These are phyloP conservation scores for Marmota flaviventris DNA, from an alignment of 2,113 vertebrate species.

Conservation along the genomic window DNA sequence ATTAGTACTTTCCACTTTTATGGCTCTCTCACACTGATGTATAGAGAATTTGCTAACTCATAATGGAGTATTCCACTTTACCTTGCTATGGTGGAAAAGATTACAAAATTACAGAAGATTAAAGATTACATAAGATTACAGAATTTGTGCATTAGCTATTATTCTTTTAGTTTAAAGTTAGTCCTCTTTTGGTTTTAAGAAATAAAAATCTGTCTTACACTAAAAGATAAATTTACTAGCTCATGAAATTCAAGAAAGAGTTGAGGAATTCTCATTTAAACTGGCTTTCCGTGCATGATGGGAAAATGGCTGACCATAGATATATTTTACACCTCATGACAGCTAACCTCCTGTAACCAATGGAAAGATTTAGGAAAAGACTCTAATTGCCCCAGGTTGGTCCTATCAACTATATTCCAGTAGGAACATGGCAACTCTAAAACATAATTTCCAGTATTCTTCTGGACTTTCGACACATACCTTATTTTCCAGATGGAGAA, in stretches of 20 bases:
- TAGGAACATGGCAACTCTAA: not conserved
- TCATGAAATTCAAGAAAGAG: not conserved
- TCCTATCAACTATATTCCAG: not conserved
- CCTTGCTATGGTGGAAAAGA: not conserved
- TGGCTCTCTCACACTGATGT: not conserved
- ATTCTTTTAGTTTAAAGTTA: conserved; percentile 24
- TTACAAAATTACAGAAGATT: not conserved
- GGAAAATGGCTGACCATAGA: not conserved
- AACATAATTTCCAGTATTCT: not conserved
- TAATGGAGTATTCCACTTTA: not conserved
- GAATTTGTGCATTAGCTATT: not conserved
- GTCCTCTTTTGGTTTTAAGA: not conserved
- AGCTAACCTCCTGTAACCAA: not conserved
- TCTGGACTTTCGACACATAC: not conserved
- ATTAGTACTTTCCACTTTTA: not conserved
- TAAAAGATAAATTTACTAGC: not conserved
- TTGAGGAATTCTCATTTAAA: not conserved
- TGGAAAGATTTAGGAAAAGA: not conserved
- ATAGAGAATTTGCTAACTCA: not conserved
- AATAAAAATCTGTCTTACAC: not conserved
- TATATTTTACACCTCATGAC: not conserved
- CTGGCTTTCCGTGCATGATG: not conserved
- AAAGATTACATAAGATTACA: not conserved
- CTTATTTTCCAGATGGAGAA: not conserved
- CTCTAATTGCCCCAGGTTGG: not conserved